Base-by-base conservation (phyloP, 2,113 vertebrate species). In the Phyllopteryx taeniolatus region DNA sequence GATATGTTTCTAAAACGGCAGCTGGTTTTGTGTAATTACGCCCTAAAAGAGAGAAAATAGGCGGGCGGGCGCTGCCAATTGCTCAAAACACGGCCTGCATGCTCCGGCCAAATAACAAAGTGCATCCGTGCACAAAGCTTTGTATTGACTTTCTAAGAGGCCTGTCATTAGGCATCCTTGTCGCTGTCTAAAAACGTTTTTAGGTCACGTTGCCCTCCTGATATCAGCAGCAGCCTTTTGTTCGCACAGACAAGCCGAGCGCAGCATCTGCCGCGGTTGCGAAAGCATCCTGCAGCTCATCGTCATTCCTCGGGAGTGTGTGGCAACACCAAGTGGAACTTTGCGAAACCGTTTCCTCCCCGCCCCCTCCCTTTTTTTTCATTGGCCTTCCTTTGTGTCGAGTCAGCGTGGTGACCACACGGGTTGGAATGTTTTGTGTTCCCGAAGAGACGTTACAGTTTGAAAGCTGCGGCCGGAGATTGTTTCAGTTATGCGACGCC, bases 81-180 rank as follows among this genome's bases (percentile, higher is more conserved):
- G 39, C 15, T 22, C 49, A 27, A 68, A 44, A 70, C 33, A 61
- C 7, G 15, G 43, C 15, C 17, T 73, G 12, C 22, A 73, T 78
- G 62, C 54, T 61, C 71, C 72, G n/a, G n/a, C 5, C 13, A 70
- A 72, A 68, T 56, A 73, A 74, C 49, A 19, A 43, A 63, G 33
- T 54, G 57, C 51, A 42, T 67, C 59, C 71, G 54, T 49, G 62
- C 59, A 69, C 71, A 71, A 73, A 79, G 70, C 68, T 73, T 70
- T 68, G 22, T 79, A 76, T 79, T 71, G 73, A 68, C 78, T 78
- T 78, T 78, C 15, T 61, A 19, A 74, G 62, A 71, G 70, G 49
- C 8, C 63, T 46, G 63, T 44, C 63, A 65, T 65, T 22, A 46
- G 42, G 42, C 47, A 79, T 75, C 61, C 72, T 61, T 39, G 14